A percentile compares a stretch with the other conserved stretches of the same genome.
phyloP scores from a whole-genome alignment of 2,888 invertebrate genomes.

The Gisinianus flammeolus region DNA sequence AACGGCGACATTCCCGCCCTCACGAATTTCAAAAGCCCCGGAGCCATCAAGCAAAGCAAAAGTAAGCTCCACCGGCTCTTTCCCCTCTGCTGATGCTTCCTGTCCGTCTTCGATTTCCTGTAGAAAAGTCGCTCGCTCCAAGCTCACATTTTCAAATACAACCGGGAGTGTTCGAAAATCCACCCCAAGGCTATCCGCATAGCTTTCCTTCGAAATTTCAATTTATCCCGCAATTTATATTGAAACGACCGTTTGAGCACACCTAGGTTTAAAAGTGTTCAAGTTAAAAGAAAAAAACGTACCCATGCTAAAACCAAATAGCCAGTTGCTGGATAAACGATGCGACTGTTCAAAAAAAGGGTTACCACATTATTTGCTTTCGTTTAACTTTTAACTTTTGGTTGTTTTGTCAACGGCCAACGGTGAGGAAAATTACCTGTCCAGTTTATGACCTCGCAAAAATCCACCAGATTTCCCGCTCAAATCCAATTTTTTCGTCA shows the following conservation, averaged over 20 bases:
- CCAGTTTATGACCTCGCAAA: slow-evolving; percentile 80
- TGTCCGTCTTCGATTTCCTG: too few species aligned
- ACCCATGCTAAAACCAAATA: slow-evolving; percentile 86
- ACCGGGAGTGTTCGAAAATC: slow-evolving; percentile 76
- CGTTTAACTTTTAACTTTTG: too few species aligned
- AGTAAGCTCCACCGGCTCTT: slow-evolving; percentile 71
- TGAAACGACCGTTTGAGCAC: too few species aligned
- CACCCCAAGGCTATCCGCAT: too few species aligned
- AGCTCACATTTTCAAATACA: slow-evolving; percentile 81
- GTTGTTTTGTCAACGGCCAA: too few species aligned
- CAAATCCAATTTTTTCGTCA: slow-evolving; percentile 17
- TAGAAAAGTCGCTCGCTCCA: slow-evolving; percentile 82
- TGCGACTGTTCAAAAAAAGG: too few species aligned
- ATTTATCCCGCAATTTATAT: too few species aligned
- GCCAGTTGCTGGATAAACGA: slow-evolving; percentile 94
- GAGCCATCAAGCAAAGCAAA: slow-evolving; percentile 73
- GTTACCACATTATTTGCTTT: too few species aligned
- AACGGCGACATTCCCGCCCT: too few species aligned
- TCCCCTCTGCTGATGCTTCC: too few species aligned
- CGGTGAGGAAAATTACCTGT: slow-evolving; percentile 86
- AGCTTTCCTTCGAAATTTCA: too few species aligned
- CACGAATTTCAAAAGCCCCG: slow-evolving; percentile 67
- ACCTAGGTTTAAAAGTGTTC: too few species aligned
- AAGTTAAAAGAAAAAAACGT: slow-evolving; percentile 71
- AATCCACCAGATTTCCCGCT: slow-evolving; percentile 73